Percentiles rank a stretch among this genome's conserved stretches.
Conservation (phyloP, 2,113 vertebrate species). For the Heptranchias perlo region DNA sequence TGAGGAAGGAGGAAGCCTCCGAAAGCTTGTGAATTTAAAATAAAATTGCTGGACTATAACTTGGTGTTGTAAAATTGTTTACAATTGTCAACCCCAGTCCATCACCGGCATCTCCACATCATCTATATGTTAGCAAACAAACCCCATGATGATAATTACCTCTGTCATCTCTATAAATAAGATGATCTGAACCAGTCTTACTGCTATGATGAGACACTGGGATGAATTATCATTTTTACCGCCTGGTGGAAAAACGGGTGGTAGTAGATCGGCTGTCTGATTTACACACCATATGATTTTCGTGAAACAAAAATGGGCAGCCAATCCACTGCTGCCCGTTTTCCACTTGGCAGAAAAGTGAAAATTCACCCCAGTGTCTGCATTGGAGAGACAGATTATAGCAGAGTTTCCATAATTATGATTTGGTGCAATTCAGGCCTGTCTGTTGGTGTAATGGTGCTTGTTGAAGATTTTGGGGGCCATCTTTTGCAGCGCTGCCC, state of each 20-base stretch:
- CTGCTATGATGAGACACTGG: neutral
- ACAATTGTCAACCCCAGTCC: no score
- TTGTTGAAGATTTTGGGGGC: neutral
- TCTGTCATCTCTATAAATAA: neutral
- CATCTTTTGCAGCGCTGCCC: neutral
- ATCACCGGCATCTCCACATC: neutral
- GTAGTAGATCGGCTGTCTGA: neutral
- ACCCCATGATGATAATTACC: neutral
- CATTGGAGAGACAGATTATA: neutral
- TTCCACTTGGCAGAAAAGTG: neutral
- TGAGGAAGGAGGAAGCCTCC: no score
- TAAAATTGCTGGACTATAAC: no score
- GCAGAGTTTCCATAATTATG: neutral
- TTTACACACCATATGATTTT: neutral
- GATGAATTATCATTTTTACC: neutral
- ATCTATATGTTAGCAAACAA: neutral
- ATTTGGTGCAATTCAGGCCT: neutral
- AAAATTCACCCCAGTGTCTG: neutral
- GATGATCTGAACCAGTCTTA: neutral
- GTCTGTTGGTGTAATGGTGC: neutral
- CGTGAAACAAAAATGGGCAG: neutral
- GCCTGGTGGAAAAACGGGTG: neutral
- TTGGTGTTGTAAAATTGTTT: no score
- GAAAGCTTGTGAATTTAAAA: no score
- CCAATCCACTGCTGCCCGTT: neutral